Percentiles rank a stretch among this genome's conserved stretches.
These are phyloP conservation scores for Drosophila dunni DNA, from an alignment of 1,140 invertebrate genomes.

Conservation along the genomic window DNA sequence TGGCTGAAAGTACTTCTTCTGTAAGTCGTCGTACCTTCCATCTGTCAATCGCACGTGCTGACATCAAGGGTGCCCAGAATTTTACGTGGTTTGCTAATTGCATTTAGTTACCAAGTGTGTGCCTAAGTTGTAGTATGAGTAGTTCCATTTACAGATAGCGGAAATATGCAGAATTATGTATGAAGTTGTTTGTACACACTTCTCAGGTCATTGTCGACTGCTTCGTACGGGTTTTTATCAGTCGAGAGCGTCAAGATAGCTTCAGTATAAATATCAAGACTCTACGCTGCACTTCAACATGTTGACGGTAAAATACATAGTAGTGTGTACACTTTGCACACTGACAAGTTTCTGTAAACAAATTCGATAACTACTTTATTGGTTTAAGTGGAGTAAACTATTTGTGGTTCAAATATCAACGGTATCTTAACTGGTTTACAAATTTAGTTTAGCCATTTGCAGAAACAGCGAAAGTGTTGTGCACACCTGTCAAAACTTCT, in stretches of 20 bases:
- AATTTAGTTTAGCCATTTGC: not conserved
- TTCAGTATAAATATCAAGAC: not conserved
- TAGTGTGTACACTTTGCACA: too few species aligned
- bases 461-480: not conserved
- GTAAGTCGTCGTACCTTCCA: conserved; percentile 22
- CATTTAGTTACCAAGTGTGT: conserved; percentile 7
- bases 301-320: too few species aligned
- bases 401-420: too few species aligned
- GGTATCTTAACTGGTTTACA: not conserved
- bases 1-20: conserved; percentile 28
- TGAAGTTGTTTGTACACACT: not conserved
- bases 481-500: too few species aligned
- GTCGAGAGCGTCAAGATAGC: not conserved
- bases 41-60: conserved; percentile 61
- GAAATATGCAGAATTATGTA: not conserved
- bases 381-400: too few species aligned
- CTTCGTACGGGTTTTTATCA: not conserved
- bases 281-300: not conserved
- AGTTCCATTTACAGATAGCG: not conserved
- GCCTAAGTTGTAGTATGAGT: conserved; percentile 6
- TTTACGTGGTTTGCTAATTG: conserved; percentile 22
- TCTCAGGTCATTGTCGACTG: not conserved
- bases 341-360: too few species aligned
- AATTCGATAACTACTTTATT: too few species aligned
- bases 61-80: conserved; percentile 30